Base-by-base conservation (phyloP, 2,113 vertebrate species). In the Barbus barbus region DNA sequence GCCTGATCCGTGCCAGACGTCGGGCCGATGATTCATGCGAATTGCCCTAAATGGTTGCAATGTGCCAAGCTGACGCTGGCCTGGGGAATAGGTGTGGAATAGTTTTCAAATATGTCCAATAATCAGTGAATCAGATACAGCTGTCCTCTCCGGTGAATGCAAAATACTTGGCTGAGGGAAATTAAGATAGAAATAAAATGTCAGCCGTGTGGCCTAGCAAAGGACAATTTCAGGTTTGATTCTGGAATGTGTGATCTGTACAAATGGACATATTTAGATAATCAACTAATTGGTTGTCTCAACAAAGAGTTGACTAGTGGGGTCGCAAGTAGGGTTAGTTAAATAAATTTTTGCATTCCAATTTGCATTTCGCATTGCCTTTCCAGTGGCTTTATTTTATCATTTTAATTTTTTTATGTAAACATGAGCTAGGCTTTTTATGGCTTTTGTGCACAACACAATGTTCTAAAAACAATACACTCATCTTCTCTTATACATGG, bases 61-160 rank as follows among this genome's bases (percentile, higher is more conserved):
- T 56, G 46, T 53, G 79, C 79, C 78, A 69, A 51, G 44, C 26
- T 46, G 60, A 69, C 63, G 3, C 3, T 81, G 46, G 26, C 79
- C 63, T 28, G 26, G 63, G 26, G 63, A 81, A 81, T 36, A 80
- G 24, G 38, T 65, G 60, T 80, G 60, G 78, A 80, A 46, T 31
- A 33, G 46, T 81, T 81, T 41, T 81, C 67, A 74, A 81, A 81
- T 81, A 81, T 73, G 24, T 63, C 26, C 67, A 74, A 61, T 61
- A 61, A 41, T 46, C 78, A 41, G 11, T 48, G 78, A 85, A 69
- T 81, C 18, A 24, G 41, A 36, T 36, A 65, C n/a, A 74, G 41
- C 56, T 36, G 84, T 44, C 26, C 26, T 31, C 56, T 58, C 51
- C 75, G 18, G 48, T 56, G 18, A 77, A 77, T 61, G 53, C 76